Base-by-base conservation (phyloP, 2,888 invertebrate genomes). In the Macrosiphum euphorbiae region DNA sequence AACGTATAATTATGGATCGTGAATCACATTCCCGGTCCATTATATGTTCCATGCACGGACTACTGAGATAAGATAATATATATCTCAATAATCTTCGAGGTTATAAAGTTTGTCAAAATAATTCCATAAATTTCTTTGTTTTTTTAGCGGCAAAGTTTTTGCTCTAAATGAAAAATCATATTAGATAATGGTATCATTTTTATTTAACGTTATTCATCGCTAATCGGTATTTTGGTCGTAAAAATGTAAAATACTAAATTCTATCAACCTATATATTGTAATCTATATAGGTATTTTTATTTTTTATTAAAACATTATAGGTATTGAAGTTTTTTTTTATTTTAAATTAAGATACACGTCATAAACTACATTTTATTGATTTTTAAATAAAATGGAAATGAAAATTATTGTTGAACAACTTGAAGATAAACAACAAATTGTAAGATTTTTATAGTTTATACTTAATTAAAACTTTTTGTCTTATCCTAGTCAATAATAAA, bases 341-440 rank as follows among this genome's bases (percentile, higher is more conserved):
- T 58, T 78, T 35, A 35, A 78, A 35, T 35, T 78, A 78, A 78
- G 35, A 3, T 78, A 35, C 8, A 35, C 2, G n/a, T n/a, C n/a
- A 5, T 24, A 24, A 16, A 78, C 35, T 13, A 28, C 8, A 84
- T 35, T 84, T 24, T 91, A 58, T 91, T 85, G n/a, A 41, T 26
- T 5, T 88, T 55, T 47, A 5, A 47, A 50, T 88, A 88, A 52
- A 84, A 94, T 90, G 86, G 90, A 94, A 94, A 86, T 28, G 24
- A 87, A 86, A 90, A 86, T 94, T 52, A 90, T 94, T 11, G 86
- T 87, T 41, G 94, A 94, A 86, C 84, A 85, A 41, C 90, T 94
- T 28, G 90, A 94, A 67, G 90, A 90, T 20, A 94, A 90, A 44
- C 94, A 94, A 86, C 94, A 94, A 67, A 94, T 94, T 61, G 94